phyloP scores from a whole-genome alignment of 2,888 invertebrate genomes.

The Drosophila maculinotata region DNA sequence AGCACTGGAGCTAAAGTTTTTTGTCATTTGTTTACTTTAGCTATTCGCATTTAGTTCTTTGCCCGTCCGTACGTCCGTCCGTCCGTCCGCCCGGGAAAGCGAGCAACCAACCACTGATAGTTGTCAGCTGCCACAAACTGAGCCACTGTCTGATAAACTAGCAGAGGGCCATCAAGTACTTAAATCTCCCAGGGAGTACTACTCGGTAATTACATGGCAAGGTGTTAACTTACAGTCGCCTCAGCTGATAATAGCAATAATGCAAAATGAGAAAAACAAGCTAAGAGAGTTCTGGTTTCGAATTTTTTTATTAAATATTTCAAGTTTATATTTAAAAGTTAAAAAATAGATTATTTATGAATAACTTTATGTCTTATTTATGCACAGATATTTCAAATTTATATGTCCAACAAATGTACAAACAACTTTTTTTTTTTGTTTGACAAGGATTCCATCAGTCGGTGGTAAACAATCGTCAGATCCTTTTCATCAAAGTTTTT shows the following conservation, averaged over 20 bases:
- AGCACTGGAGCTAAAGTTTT: conserved; percentile 39
- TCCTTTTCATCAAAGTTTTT: background rate
- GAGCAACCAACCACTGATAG: conserved; percentile 53
- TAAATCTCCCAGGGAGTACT: conserved; percentile 38
- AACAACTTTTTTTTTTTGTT: too few relatives aligned
- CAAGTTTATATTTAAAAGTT: too few relatives aligned
- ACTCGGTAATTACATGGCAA: conserved; percentile 44
- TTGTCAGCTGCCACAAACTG: conserved; percentile 70
- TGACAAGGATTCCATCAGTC: background rate
- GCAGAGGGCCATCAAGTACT: conserved; percentile 33
- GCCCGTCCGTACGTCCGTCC: too few relatives aligned
- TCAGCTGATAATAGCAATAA: conserved; percentile 1
- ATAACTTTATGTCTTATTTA: too few relatives aligned
- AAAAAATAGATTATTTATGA: too few relatives aligned
- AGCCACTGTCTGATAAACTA: conserved; percentile 48
- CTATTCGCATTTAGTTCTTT: conserved; percentile 62
- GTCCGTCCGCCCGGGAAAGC: conserved; percentile 36
- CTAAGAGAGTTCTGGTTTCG: too few relatives aligned
- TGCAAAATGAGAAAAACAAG: too few relatives aligned
- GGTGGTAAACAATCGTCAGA: background rate
- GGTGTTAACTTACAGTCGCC: conserved; percentile 22
- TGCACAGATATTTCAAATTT: too few relatives aligned
- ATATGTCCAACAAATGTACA: too few relatives aligned
- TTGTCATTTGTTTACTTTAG: conserved; percentile 66
- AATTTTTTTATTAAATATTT: too few relatives aligned